phyloP scores from a whole-genome alignment of 2,113 vertebrate species.

The Fukomys damarensis region DNA sequence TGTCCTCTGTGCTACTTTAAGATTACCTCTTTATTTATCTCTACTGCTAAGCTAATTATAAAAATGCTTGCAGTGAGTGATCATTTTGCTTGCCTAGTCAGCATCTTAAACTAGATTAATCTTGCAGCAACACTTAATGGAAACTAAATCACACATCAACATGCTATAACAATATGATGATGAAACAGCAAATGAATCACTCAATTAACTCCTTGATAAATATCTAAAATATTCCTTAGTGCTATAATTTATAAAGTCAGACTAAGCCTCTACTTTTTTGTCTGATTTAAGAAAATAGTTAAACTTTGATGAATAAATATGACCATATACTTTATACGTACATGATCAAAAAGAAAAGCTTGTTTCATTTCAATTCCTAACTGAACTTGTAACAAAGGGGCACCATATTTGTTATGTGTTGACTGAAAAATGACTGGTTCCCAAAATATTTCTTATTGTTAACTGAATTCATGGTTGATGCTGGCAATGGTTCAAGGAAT shows the following conservation, averaged over 20 bases:
- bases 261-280: constrained; percentile 7
- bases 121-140: constrained; percentile 83
- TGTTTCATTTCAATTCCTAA: not conserved
- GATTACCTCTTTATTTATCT: constrained; percentile 74
- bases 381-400: not conserved
- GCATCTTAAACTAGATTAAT: constrained; percentile 85
- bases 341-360: not conserved
- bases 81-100: constrained; percentile 82
- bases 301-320: not conserved
- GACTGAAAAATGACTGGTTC: not conserved
- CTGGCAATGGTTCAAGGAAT: not conserved
- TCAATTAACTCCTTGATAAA: constrained; percentile 77
- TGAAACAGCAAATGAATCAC: constrained; percentile 81
- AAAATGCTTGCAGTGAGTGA: constrained; percentile 80
- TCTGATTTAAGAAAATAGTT: not conserved
- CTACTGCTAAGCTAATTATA: constrained; percentile 76
- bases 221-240: constrained; percentile 64
- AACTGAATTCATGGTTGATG: not conserved
- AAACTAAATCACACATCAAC: constrained; percentile 84
- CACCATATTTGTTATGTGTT: not conserved
- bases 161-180: constrained; percentile 81
- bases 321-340: not conserved
- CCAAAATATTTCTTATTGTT: not conserved
- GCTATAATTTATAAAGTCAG: constrained; percentile 36
- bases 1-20: constrained; percentile 57